These are phyloP conservation scores for Rutpela maculata DNA, from an alignment of 2,888 invertebrate species.

Conservation along the genomic window DNA sequence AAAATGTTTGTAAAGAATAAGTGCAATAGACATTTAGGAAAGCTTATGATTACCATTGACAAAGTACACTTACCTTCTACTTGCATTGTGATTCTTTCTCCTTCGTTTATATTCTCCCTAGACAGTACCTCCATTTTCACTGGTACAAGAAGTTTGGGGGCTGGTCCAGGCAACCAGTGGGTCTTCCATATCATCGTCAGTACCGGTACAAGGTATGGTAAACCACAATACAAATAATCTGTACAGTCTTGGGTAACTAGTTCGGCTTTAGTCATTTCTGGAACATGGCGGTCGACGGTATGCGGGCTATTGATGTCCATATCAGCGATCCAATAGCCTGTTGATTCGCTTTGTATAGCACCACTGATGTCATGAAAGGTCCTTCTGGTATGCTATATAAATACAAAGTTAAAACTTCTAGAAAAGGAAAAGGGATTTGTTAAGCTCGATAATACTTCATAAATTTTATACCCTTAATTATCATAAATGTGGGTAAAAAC, in stretches of 20 bases:
- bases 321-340: slow-evolving; percentile 84
- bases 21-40: too few relatives aligned
- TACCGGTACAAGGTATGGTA: slow-evolving; percentile 88
- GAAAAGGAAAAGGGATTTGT: neutral
- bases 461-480: too few relatives aligned
- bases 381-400: slow-evolving; percentile 78
- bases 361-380: slow-evolving; percentile 77
- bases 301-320: slow-evolving; percentile 85
- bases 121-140: slow-evolving; percentile 74
- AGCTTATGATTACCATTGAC: neutral
- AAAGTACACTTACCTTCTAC: slow-evolving; percentile 72
- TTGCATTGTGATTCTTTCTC: slow-evolving; percentile 74
- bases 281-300: slow-evolving; percentile 77
- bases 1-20: neutral
- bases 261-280: slow-evolving; percentile 74
- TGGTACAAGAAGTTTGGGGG: slow-evolving; percentile 74
- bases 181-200: slow-evolving; percentile 81
- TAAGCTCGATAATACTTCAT: too few relatives aligned
- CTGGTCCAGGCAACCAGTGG: slow-evolving; percentile 78
- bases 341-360: slow-evolving; percentile 73
- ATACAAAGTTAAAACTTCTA: neutral
- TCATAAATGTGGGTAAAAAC: too few relatives aligned
- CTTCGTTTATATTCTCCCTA: slow-evolving; percentile 69
- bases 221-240: slow-evolving; percentile 83
- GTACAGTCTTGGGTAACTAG: slow-evolving; percentile 77